Conservation (phyloP, 2,797 vertebrate genomes). For the Tamandua tetradactyla region DNA sequence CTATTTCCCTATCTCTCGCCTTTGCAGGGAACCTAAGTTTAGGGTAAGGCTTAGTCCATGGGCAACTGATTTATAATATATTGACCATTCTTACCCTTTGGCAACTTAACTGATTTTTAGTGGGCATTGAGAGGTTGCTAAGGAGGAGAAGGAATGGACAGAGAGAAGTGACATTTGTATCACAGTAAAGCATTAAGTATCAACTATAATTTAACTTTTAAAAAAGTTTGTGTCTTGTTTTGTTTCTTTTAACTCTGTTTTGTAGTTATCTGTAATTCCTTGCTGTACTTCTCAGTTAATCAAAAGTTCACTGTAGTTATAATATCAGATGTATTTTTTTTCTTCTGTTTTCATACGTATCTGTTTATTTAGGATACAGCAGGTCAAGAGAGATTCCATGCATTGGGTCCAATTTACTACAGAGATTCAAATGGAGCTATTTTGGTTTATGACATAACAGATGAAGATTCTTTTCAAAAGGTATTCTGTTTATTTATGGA, state of each 20-base stretch:
- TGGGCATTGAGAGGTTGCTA: too few relatives aligned
- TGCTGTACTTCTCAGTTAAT: neutral
- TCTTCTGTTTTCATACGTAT: constrained; percentile 68
- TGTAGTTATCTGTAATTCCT: constrained; percentile 12
- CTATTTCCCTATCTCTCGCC: neutral
- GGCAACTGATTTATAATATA: neutral
- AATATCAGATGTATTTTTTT: constrained; percentile 24
- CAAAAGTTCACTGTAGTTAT: constrained; percentile 23
- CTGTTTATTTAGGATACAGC: constrained; percentile 93
- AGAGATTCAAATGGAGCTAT: constrained; percentile 99
- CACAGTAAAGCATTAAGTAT: neutral
- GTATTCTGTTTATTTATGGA: constrained; percentile 81
- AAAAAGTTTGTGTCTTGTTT: neutral
- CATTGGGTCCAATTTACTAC: constrained; percentile 98
- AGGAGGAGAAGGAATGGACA: neutral
- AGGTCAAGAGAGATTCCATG: constrained; percentile 98
- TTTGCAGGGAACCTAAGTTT: neutral
- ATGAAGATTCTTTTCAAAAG: constrained; percentile 99
- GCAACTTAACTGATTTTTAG: neutral
- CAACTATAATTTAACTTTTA: neutral
- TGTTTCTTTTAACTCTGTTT: constrained; percentile 37
- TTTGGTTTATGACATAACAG: constrained; percentile 98
- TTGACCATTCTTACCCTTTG: neutral
- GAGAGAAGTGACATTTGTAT: neutral
- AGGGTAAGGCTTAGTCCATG: neutral